Evolutionary conservation across 1,140 invertebrate genomes (phyloP).

Genomic region (Asobara japonica): DNA sequence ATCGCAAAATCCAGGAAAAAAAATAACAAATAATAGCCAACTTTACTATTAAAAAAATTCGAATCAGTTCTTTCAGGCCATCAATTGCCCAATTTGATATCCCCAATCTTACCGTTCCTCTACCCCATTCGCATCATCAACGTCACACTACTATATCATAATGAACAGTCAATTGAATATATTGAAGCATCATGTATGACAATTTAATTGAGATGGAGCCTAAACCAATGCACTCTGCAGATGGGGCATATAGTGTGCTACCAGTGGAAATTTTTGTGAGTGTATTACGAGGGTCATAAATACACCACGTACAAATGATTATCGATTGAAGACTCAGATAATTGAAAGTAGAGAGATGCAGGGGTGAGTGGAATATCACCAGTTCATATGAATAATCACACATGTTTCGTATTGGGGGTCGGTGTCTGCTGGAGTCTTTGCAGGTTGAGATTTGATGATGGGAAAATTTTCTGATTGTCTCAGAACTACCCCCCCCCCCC

Average conservation of each 20-base stretch:
- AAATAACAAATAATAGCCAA: too few species aligned
- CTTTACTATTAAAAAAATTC: too few species aligned
- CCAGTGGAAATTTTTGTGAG: slow-evolving; percentile 27
- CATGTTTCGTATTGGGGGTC: too few species aligned
- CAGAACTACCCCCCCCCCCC: too few species aligned
- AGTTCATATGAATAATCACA: not conserved
- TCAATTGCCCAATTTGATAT: too few species aligned
- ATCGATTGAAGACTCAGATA: slow-evolving; percentile 10
- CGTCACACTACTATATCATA: not conserved
- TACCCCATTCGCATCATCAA: too few species aligned
- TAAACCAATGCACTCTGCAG: not conserved
- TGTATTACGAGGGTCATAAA: not conserved
- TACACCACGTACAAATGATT: not conserved
- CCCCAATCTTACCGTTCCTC: too few species aligned
- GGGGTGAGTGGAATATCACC: slow-evolving; percentile 14
- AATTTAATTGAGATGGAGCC: not conserved
- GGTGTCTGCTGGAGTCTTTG: too few species aligned
- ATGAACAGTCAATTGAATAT: slow-evolving; percentile 5
- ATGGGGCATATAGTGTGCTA: not conserved
- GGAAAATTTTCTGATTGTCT: too few species aligned
- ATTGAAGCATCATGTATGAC: not conserved
- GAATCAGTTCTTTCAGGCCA: too few species aligned
- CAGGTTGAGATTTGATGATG: too few species aligned
- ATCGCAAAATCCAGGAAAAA: too few species aligned
- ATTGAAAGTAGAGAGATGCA: not conserved